Conservation (phyloP, 2,113 vertebrate genomes). For the Opisthocomus hoazin region DNA sequence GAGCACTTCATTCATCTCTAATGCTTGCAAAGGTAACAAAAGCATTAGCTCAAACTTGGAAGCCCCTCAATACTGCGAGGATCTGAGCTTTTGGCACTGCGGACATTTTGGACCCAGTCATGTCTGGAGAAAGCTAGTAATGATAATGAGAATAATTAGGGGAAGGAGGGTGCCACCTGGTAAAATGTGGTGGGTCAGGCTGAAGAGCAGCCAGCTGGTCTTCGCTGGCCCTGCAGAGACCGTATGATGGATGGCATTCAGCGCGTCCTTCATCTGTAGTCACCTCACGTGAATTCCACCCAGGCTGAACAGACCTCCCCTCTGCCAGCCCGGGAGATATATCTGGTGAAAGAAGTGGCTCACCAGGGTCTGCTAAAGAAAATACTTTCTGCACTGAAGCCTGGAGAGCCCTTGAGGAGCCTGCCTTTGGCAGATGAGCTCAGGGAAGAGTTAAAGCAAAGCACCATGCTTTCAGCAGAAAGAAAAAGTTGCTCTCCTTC, state of each 20-base stretch:
- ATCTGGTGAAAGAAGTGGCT: background rate
- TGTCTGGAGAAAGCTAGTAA: background rate
- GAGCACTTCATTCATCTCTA: background rate
- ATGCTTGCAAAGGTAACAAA: background rate
- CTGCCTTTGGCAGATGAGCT: background rate
- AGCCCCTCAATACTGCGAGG: background rate
- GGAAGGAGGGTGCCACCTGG: background rate
- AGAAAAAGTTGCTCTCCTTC: background rate
- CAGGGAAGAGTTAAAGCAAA: conserved; percentile 23
- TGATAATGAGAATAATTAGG: background rate
- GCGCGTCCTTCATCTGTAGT: rapidly evolving
- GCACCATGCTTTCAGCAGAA: background rate
- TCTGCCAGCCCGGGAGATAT: background rate
- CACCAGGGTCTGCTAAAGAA: background rate
- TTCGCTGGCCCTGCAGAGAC: background rate
- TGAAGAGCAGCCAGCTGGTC: background rate
- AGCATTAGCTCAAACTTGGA: background rate
- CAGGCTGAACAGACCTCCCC: background rate
- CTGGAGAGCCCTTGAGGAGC: background rate
- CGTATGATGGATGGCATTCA: rapidly evolving
- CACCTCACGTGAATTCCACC: background rate
- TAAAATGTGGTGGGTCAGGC: background rate
- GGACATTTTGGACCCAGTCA: background rate
- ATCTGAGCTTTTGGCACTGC: background rate
- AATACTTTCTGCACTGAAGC: background rate